Evolutionary conservation across 2,113 vertebrate species (phyloP), one percentile per base, ranked within the genome.

Genomic region (Zosterops lateralis): DNA sequence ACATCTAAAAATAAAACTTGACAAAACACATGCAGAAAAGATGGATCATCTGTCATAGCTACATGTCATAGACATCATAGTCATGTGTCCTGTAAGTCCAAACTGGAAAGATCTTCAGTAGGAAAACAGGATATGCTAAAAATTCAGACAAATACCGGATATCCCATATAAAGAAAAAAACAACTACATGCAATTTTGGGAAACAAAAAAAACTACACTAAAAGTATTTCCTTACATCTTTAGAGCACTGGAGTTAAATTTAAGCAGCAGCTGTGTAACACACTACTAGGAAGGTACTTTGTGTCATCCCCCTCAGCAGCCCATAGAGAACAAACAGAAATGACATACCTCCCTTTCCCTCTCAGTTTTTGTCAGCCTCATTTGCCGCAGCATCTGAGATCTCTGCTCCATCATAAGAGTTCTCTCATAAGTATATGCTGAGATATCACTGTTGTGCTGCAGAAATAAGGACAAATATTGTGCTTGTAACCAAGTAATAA

Each of bases 391-490:
- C 99, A 99, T 99, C 96, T 99, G 99, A 68, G 99, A 99, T 86
- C 99, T 98, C 96, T 99, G 99, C 92, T 99, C 99, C 99, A 99
- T 99, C 99, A 99, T 99, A 93, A 99, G 95, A 6, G 99, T 99
- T 45, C 99, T 98, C 96, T 99, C 99, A 0, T 99, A 99, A 12
- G 99, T 99, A 90, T 99, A 99, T 1, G 99, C 99, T 19, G 99
- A 99, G 89, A 99, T 99, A 97, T 99, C 99, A 20, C 99, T 99
- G 91, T 99, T 98, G 48, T 99, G 98, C 99, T 99, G 93, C 42
- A 87, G 80, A 92, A 79, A 89, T 10, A 81, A 74, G 48, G 45
- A 87, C 84, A 87, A 87, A 76, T 42, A 72, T 31, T 40, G 17
- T 58, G 50, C 14, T 86, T 58, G 17, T 62, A 45, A 71, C 29